phyloP scores from a whole-genome alignment of 2,113 vertebrate genomes.

The Dicrurus megarhynchus region DNA sequence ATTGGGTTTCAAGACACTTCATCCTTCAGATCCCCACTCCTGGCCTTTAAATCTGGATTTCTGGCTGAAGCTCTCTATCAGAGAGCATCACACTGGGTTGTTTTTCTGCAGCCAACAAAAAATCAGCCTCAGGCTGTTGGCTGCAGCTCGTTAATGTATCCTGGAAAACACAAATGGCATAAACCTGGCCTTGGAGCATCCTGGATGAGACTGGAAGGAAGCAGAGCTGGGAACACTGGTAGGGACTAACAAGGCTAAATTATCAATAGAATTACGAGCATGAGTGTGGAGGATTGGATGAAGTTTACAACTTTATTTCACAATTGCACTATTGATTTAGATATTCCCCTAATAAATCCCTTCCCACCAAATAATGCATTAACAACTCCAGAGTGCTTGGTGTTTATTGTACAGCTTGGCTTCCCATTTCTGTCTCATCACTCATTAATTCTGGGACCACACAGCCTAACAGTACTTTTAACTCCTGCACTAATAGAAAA shows the following conservation, averaged over 20 bases:
- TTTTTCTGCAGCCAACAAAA: neutral
- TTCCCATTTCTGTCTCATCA: neutral
- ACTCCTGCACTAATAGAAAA: neutral
- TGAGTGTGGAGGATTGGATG: fast-evolving
- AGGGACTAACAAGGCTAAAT: neutral
- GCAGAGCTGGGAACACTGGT: neutral
- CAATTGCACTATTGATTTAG: neutral
- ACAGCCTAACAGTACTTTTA: neutral
- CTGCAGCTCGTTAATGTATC: neutral
- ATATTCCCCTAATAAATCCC: neutral
- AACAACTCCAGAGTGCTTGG: neutral
- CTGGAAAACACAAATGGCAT: neutral
- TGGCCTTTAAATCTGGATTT: neutral
- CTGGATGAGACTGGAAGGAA: neutral
- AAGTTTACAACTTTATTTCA: neutral
- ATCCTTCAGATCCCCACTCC: neutral
- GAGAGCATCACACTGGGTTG: neutral
- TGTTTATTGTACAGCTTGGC: neutral
- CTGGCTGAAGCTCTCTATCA: neutral
- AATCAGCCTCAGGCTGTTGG: neutral
- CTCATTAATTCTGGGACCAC: neutral
- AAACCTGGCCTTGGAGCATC: neutral
- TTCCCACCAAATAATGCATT: neutral
- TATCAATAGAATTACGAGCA: neutral
- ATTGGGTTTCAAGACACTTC: neutral